Conservation (phyloP, 2,797 vertebrate species). For the Stomatorhinus walkeri region DNA sequence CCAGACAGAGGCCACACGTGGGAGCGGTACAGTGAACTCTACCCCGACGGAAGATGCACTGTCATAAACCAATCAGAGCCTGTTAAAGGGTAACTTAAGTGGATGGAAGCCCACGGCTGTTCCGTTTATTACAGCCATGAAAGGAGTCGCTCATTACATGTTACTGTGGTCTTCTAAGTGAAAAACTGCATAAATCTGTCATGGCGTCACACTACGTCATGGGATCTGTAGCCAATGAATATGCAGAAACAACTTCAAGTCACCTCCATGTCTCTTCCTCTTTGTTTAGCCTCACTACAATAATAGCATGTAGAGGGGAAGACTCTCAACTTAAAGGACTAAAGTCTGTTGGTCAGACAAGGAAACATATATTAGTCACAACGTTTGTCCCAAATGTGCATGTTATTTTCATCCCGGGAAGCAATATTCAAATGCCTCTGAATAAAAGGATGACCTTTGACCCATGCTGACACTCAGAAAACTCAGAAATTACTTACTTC, state of each 20-base stretch:
- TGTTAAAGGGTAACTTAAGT: constrained; percentile 55
- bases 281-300: neutral
- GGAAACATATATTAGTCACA: neutral
- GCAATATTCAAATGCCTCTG: neutral
- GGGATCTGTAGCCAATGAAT: constrained; percentile 18
- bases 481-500: neutral
- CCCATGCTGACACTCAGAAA: neutral
- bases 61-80: constrained; percentile 60
- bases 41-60: constrained; percentile 50
- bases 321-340: neutral
- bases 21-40: neutral
- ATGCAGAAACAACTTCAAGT: constrained; percentile 23
- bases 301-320: neutral
- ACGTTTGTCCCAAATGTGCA: neutral
- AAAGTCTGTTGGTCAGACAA: neutral
- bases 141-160: constrained; percentile 14
- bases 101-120: constrained; percentile 29
- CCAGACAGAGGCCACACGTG: neutral
- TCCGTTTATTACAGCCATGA: constrained; percentile 28
- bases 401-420: neutral
- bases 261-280: neutral
- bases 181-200: neutral
- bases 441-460: neutral
- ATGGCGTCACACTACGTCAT: neutral
- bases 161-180: neutral